A percentile compares a stretch with the other conserved stretches of the same genome.
Evolutionary conservation across 2,888 invertebrate genomes (phyloP).

Genomic region (Dolomedes plantarius): DNA sequence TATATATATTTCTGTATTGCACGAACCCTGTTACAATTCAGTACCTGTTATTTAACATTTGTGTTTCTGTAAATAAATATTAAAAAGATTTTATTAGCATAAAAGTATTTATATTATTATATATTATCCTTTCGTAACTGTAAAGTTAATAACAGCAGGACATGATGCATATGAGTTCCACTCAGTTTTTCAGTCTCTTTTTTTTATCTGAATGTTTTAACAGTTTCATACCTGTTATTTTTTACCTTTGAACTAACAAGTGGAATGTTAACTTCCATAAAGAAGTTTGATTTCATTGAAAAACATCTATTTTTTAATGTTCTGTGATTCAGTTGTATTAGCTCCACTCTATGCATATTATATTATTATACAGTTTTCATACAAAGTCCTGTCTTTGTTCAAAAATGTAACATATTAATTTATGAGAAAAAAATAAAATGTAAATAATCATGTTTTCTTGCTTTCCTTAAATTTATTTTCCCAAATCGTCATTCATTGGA

Average conservation of each 20-base stretch:
- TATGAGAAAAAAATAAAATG: neutral
- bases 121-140: neutral
- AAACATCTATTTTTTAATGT: too few species aligned
- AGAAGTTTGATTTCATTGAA: neutral
- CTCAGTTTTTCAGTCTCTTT: neutral
- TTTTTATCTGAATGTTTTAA: neutral
- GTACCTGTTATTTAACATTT: neutral
- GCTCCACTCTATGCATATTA: neutral
- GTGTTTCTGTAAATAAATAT: neutral
- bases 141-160: neutral
- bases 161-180: neutral
- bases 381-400: neutral
- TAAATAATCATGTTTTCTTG: too few species aligned
- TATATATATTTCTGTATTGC: neutral
- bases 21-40: neutral
- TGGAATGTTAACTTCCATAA: neutral
- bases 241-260: neutral
- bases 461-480: too few species aligned
- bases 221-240: neutral
- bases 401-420: neutral
- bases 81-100: neutral
- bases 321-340: neutral
- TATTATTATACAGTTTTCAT: neutral
- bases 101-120: neutral
- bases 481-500: too few species aligned